Conservation (phyloP, 2,113 vertebrate genomes). For the Corythaeola cristata region DNA sequence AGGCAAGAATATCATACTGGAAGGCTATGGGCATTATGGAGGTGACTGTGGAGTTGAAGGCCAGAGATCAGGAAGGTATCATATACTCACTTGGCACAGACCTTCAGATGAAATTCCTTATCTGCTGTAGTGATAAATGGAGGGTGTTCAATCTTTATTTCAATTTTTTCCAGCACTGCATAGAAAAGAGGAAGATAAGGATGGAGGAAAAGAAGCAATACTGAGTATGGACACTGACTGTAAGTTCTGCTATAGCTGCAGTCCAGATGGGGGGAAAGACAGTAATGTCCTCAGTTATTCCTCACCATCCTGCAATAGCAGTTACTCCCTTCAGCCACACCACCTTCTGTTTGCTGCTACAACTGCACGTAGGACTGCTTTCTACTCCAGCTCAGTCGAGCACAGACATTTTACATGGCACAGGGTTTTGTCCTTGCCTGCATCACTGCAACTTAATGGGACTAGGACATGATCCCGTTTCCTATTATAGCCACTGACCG, state of each 20-base stretch:
- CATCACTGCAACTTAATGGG: not conserved
- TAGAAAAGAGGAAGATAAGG: not conserved
- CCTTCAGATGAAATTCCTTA: slow-evolving; percentile 10
- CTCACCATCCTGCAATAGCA: not conserved
- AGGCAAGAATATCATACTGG: not conserved
- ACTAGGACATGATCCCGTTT: not conserved
- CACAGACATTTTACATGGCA: not conserved
- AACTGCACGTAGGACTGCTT: not conserved
- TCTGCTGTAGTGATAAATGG: not conserved
- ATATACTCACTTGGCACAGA: slow-evolving; percentile 36
- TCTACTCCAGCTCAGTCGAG: not conserved
- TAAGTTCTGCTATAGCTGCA: not conserved
- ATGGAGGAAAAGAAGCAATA: not conserved
- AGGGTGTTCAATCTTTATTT: not conserved
- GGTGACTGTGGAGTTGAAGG: not conserved
- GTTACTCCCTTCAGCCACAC: not conserved
- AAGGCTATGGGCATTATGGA: not conserved
- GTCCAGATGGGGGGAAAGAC: not conserved
- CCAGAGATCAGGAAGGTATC: not conserved
- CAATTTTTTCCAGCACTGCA: slow-evolving; percentile 23
- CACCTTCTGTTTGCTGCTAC: not conserved
- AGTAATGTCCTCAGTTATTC: not conserved
- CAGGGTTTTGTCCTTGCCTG: not conserved
- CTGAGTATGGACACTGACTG: not conserved
- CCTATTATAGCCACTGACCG: not conserved